Percentiles rank a stretch among this genome's conserved stretches.
Evolutionary conservation across 1,140 invertebrate genomes (phyloP).

Genomic region (Trichonephila clavipes): DNA sequence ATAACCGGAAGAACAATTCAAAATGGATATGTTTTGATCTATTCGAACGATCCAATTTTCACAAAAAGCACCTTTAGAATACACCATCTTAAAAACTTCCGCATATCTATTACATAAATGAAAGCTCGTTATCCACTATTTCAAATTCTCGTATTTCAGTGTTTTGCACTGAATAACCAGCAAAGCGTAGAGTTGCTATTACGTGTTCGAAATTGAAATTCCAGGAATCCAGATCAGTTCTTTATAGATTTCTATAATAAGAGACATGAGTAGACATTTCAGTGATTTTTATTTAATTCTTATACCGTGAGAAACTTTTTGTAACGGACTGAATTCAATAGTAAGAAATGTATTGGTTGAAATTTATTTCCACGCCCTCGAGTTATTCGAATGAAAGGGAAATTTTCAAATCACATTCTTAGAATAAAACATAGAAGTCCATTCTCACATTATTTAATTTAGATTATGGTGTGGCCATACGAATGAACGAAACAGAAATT

Average conservation of each 20-base stretch:
- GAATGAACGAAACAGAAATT: too few species aligned
- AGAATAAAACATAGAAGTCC: too few species aligned
- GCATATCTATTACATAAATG: not conserved
- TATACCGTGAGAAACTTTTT: not conserved
- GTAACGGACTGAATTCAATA: not conserved
- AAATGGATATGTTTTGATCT: not conserved
- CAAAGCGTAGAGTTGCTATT: not conserved
- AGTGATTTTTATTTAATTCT: slow-evolving; percentile 25
- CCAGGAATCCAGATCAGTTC: slow-evolving; percentile 20
- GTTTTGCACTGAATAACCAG: slow-evolving; percentile 20
- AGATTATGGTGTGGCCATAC: too few species aligned
- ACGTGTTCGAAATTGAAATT: slow-evolving; percentile 36
- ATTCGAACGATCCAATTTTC: not conserved
- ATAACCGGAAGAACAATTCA: not conserved
- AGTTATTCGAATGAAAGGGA: too few species aligned
- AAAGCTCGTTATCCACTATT: slow-evolving; percentile 6
- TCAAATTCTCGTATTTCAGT: not conserved
- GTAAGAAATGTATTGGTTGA: not conserved
- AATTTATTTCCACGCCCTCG: not conserved
- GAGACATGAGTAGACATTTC: not conserved
- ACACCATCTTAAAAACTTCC: not conserved
- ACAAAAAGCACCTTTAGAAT: not conserved
- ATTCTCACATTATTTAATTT: too few species aligned
- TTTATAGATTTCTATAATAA: not conserved
- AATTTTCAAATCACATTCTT: too few species aligned